Base-by-base conservation (phyloP, 2,797 vertebrate genomes). In the Notolepis coatsorum region DNA sequence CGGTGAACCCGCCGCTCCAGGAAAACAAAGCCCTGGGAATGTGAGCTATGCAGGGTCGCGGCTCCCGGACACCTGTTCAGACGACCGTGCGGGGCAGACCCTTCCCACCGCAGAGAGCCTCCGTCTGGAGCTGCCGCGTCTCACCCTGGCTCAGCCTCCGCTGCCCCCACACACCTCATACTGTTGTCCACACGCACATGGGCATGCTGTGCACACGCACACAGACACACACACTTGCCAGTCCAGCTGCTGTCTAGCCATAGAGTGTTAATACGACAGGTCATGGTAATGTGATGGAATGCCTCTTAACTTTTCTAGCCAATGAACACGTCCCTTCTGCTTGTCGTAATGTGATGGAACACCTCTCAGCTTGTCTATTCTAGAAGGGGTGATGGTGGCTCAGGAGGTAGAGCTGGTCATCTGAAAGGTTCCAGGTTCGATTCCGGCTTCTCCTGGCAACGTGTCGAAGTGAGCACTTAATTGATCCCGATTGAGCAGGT, bases 11-110 rank as follows among this genome's bases (percentile, higher is more conserved):
- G 65, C 57, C 46, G 71, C 4, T 42, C 50, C 71, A 68, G 47
- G 49, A 84, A 51, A 62, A 88, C 79, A 85, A 89, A 84, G 88
- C 81, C 77, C 60, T 45, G 71, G 80, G 87, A 92, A 91, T 90
- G 88, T 43, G 46, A 89, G 71, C 52, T 73, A 90, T 82, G 85
- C 57, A 8, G 51, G 10, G 50, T 71, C 27, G 68, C 65, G 75
- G 70, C 69, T 61, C 47, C 0, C 30, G 78, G 76, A 86, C 86
- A 91, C 88, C 86, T 90, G 84, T 82, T 68, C 65, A 81, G 80
- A 71, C 75, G 65, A 48, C 70, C 51, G 69, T 51, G 41, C 58
- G 7, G 57, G 24, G 23, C 27, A 43, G 53, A 59, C 56, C 25
- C 43, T 71, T n/a, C n/a, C 50, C 42, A 46, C 38, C 37, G 2